Conservation (phyloP, 2,888 invertebrate genomes). For the Tenthredo distinguenda region DNA sequence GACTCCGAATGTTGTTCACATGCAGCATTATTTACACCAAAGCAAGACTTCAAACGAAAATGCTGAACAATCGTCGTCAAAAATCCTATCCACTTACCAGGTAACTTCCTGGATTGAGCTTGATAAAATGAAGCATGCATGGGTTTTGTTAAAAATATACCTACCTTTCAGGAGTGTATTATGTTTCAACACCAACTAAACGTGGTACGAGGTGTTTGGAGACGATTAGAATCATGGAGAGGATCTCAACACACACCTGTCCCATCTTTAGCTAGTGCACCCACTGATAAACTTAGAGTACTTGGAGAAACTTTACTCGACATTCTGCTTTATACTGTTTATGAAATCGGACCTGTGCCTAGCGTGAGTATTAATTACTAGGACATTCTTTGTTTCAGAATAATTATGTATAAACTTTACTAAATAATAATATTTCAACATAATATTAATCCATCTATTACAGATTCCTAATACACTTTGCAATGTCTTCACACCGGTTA, state of each 20-base stretch:
- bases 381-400: constrained; percentile 23
- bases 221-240: constrained; percentile 84
- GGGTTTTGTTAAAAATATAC: neutral
- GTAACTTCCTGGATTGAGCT: constrained; percentile 64
- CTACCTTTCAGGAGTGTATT: constrained; percentile 86
- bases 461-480: constrained; percentile 76
- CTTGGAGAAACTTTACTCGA: constrained; percentile 91
- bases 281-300: constrained; percentile 91
- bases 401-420: neutral
- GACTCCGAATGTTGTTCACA: constrained; percentile 89
- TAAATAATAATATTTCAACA: constrained; percentile 10
- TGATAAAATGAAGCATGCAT: neutral
- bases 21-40: constrained; percentile 88
- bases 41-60: constrained; percentile 79
- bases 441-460: constrained; percentile 33
- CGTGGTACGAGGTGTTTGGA: constrained; percentile 88
- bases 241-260: constrained; percentile 75
- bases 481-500: constrained; percentile 75
- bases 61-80: constrained; percentile 82
- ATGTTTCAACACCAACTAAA: constrained; percentile 94
- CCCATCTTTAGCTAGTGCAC: constrained; percentile 81
- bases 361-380: constrained; percentile 68
- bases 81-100: constrained; percentile 81
- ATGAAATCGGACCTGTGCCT: constrained; percentile 80
- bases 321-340: constrained; percentile 87